These are phyloP conservation scores for Corythoichthys haematopterus DNA, from an alignment of 2,113 vertebrate species.

Conservation along the genomic window DNA sequence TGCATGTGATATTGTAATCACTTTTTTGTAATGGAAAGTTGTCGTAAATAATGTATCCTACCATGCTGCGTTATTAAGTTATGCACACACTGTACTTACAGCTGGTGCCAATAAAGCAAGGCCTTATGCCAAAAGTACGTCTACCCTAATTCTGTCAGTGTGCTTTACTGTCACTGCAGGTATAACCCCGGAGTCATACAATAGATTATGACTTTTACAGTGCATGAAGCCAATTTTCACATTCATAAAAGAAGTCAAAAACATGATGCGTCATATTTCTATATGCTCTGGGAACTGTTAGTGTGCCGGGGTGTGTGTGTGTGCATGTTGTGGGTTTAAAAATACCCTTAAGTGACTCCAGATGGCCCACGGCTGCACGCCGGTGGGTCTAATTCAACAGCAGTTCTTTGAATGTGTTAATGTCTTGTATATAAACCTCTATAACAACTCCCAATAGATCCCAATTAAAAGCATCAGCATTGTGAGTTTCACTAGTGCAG, in stretches of 20 bases:
- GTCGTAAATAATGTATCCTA: slow-evolving; percentile 7
- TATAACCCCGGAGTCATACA: slow-evolving; percentile 20
- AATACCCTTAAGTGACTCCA: slow-evolving; percentile 68
- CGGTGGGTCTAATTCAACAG: slow-evolving; percentile 59
- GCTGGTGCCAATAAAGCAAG: slow-evolving; percentile 21
- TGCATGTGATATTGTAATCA: neutral
- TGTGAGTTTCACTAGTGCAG: slow-evolving; percentile 23
- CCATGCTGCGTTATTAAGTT: neutral
- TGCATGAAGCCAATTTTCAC: slow-evolving; percentile 53
- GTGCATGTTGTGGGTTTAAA: slow-evolving; percentile 52
- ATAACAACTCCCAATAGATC: slow-evolving; percentile 58
- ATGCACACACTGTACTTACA: slow-evolving; percentile 4
- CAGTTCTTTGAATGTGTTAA: slow-evolving; percentile 63
- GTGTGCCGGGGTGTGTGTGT: slow-evolving; percentile 31
- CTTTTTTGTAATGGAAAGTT: neutral
- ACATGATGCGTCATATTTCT: slow-evolving; percentile 42
- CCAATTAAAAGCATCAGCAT: slow-evolving; percentile 43
- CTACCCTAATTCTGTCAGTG: slow-evolving; percentile 8
- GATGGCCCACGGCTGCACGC: slow-evolving; percentile 59
- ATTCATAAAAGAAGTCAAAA: slow-evolving; percentile 32
- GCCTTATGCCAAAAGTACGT: neutral
- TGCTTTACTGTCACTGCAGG: slow-evolving; percentile 1
- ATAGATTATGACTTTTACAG: slow-evolving; percentile 40
- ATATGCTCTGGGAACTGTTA: slow-evolving; percentile 19
- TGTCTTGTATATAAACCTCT: slow-evolving; percentile 64